Evolutionary conservation across 2,797 vertebrate genomes (phyloP).

Genomic region (Gastrophryne carolinensis): DNA sequence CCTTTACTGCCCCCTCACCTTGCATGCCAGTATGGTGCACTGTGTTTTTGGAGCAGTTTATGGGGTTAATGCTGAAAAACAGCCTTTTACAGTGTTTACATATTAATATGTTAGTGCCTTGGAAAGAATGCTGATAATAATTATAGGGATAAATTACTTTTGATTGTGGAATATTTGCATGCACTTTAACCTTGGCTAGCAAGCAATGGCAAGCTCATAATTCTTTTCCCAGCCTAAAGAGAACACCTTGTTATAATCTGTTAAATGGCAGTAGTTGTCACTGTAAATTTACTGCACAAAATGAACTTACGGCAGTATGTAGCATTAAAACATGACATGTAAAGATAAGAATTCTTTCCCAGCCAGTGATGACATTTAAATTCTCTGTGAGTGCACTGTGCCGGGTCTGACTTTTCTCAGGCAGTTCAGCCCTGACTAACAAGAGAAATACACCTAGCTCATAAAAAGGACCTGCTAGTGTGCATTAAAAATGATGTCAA

Average conservation of each 20-base stretch:
- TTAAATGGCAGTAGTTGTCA: conserved; percentile 12
- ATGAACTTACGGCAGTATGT: conserved; percentile 9
- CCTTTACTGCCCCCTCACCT: too few relatives aligned
- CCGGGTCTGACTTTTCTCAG: conserved; percentile 10
- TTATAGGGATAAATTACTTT: too few relatives aligned
- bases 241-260: conserved; percentile 17
- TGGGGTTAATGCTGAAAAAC: too few relatives aligned
- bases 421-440: not conserved
- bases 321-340: conserved; percentile 31
- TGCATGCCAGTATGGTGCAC: too few relatives aligned
- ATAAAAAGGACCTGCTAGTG: not conserved
- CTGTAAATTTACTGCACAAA: conserved; percentile 20
- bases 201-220: not conserved
- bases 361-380: conserved; percentile 37
- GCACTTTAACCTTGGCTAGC: too few relatives aligned
- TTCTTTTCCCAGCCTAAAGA: not conserved
- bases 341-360: conserved; percentile 25
- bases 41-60: too few relatives aligned
- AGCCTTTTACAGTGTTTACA: too few relatives aligned
- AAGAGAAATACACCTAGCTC: not conserved
- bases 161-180: not conserved
- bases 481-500: not conserved
- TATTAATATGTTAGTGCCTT: too few relatives aligned
- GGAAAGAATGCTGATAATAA: too few relatives aligned
- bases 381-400: conserved; percentile 4